A percentile compares a stretch with the other conserved stretches of the same genome.
phyloP scores from a whole-genome alignment of 2,888 invertebrate species.

The Sinodicranocentrus sp. region DNA sequence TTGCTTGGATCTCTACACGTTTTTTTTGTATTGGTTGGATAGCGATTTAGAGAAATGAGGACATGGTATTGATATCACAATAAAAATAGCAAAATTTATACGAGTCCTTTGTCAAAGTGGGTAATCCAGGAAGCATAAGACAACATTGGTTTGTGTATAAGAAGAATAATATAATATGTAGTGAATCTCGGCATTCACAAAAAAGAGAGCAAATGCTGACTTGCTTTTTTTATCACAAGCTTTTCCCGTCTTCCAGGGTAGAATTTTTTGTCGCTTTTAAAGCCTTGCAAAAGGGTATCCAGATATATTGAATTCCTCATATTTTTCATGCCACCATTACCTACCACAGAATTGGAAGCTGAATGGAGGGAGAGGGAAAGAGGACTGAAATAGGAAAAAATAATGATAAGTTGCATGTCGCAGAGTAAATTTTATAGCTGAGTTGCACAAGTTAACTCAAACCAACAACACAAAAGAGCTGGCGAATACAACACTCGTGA shows the following conservation, averaged over 20 bases:
- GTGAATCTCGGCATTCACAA: background rate
- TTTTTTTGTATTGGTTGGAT: background rate
- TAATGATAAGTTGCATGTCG: conserved; percentile 49
- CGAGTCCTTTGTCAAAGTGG: conserved; percentile 1
- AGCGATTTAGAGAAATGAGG: background rate
- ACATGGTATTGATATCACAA: background rate
- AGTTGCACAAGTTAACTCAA: conserved; percentile 27
- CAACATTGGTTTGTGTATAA: no score
- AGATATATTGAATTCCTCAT: conserved; percentile 4
- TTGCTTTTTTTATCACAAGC: conserved; percentile 4
- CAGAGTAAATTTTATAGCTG: conserved; percentile 49
- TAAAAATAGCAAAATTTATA: background rate
- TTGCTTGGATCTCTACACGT: background rate
- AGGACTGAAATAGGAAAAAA: background rate
- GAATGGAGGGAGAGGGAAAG: conserved; percentile 12
- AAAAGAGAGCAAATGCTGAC: conserved; percentile 10
- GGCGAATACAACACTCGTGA: conserved; percentile 13
- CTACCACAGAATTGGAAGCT: conserved; percentile 17
- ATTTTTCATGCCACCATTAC: conserved; percentile 2
- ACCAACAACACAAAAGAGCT: conserved; percentile 10
- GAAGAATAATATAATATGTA: background rate
- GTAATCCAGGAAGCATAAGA: background rate
- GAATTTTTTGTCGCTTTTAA: background rate
- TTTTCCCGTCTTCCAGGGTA: background rate
- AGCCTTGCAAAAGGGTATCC: background rate